These are phyloP conservation scores for Pomatostomus ruficeps DNA, from an alignment of 2,113 vertebrate genomes.

Conservation along the genomic window DNA sequence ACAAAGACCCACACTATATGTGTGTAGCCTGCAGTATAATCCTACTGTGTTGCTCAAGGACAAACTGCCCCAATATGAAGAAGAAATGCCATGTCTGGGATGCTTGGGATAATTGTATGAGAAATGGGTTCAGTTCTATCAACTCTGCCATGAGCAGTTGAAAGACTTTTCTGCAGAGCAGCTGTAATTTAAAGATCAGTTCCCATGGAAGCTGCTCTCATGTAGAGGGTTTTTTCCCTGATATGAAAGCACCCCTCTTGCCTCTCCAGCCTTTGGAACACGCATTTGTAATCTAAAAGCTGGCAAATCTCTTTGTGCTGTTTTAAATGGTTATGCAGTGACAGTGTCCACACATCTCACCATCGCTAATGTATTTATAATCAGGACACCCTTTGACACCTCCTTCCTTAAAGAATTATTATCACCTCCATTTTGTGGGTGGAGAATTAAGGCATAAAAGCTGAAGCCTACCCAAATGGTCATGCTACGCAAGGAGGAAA, in stretches of 20 bases:
- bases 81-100: not conserved
- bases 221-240: not conserved
- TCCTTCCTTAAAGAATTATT: not conserved
- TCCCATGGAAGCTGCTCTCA: constrained; percentile 24
- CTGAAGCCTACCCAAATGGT: not conserved
- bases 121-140: not conserved
- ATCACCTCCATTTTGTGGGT: not conserved
- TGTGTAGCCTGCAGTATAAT: not conserved
- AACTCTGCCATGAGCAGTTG: not conserved
- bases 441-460: not conserved
- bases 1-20: accelerated
- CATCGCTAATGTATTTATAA: not conserved
- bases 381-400: not conserved
- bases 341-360: not conserved
- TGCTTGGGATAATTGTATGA: not conserved
- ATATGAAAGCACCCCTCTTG: not conserved
- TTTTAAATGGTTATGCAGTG: not conserved
- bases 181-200: constrained; percentile 18
- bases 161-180: not conserved
- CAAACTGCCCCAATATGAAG: not conserved
- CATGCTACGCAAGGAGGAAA: not conserved
- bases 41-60: not conserved
- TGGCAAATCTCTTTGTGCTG: not conserved
- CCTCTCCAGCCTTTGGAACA: not conserved
- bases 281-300: not conserved